These are phyloP conservation scores for Lytechinus pictus DNA, from an alignment of 35 echinoderm and acorn worm species.

Conservation along the genomic window DNA sequence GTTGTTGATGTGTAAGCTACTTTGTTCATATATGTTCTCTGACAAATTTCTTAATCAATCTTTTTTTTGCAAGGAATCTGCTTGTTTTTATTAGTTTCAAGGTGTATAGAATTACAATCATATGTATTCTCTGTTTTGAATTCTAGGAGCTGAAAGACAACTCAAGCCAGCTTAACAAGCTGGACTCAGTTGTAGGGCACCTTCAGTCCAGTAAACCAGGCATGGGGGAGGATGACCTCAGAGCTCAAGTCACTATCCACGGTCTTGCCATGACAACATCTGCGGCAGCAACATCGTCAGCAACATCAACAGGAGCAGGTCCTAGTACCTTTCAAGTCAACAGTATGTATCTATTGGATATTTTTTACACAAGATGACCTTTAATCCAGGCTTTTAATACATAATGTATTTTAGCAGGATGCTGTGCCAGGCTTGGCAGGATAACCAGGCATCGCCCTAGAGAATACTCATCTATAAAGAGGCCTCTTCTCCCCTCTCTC, in stretches of 20 bases:
- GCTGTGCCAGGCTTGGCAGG: neutral
- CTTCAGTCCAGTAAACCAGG: conserved; percentile 73
- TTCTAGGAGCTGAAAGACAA: conserved; percentile 86
- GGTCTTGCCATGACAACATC: conserved; percentile 40
- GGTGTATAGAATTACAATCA: neutral
- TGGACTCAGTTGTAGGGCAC: conserved; percentile 69
- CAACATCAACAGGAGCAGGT: conserved; percentile 35
- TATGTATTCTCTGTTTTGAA: neutral
- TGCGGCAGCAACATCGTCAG: conserved; percentile 30
- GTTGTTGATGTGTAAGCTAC: neutral
- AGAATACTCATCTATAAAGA: neutral
- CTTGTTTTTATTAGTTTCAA: neutral
- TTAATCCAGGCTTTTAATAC: neutral
- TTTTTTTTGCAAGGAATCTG: too few species aligned
- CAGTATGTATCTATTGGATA: neutral
- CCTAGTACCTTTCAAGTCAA: conserved; percentile 5
- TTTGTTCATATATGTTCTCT: too few species aligned
- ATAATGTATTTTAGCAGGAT: neutral
- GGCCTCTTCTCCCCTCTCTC: neutral
- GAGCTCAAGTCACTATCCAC: conserved; percentile 45
- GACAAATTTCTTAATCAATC: neutral
- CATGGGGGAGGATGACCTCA: conserved; percentile 72
- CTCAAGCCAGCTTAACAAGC: conserved; percentile 78
- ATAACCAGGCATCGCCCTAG: neutral
- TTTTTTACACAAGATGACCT: neutral